Evolutionary conservation across 2,113 vertebrate species (phyloP).

Genomic region (Oreochromis tanganicae): DNA sequence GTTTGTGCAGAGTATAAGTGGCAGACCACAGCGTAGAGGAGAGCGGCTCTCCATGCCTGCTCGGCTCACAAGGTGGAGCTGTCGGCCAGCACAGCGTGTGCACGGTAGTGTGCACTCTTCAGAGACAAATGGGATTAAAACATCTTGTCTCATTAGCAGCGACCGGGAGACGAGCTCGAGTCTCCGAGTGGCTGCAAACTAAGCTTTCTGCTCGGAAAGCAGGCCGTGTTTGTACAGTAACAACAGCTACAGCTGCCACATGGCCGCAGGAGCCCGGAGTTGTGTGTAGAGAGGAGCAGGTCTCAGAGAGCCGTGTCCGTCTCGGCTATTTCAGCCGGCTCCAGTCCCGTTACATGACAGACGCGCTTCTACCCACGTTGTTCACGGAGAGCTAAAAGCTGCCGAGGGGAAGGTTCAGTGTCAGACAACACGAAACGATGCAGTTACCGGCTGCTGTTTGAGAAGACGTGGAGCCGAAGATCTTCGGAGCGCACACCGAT

Average conservation of each 20-base stretch:
- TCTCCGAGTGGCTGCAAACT: neutral
- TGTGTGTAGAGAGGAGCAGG: neutral
- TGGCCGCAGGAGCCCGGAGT: constrained; percentile 25
- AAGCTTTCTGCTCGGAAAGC: neutral
- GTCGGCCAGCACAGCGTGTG: constrained; percentile 16
- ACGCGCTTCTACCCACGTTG: constrained; percentile 17
- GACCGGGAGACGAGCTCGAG: constrained; percentile 24
- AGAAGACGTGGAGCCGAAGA: neutral
- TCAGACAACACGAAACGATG: neutral
- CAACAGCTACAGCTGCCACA: constrained; percentile 18
- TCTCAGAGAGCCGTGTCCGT: neutral
- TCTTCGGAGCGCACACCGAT: constrained; percentile 20
- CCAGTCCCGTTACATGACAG: constrained; percentile 39
- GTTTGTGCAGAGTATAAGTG: neutral
- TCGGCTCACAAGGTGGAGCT: constrained; percentile 66
- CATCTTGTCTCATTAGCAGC: constrained; percentile 62
- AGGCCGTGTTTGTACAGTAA: neutral
- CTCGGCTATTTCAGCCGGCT: neutral
- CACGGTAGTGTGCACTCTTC: neutral
- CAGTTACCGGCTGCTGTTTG: neutral
- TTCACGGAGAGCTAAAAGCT: neutral
- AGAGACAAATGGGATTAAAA: constrained; percentile 71
- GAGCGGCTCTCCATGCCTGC: neutral
- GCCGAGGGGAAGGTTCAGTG: neutral
- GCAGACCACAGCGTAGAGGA: neutral